Evolutionary conservation across 2,888 invertebrate genomes (phyloP).

Genomic region (Pterobdella sp.): DNA sequence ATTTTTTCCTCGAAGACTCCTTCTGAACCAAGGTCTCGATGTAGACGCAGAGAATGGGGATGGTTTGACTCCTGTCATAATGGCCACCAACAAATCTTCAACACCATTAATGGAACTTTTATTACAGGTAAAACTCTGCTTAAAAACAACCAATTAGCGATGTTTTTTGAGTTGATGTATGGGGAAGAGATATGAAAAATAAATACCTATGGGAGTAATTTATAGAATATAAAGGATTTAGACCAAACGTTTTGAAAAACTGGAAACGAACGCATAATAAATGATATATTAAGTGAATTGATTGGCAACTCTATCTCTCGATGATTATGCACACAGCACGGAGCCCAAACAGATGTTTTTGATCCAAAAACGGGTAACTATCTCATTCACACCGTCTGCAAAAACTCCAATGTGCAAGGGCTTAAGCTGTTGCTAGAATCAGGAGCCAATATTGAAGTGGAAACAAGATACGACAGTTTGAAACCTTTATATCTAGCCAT

Average conservation of each 20-base stretch:
- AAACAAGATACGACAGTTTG: constrained; percentile 35
- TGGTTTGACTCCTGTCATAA: constrained; percentile 35
- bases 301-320: too few species aligned
- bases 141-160: too few species aligned
- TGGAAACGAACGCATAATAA: too few species aligned
- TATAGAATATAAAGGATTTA: too few species aligned
- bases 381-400: constrained; percentile 39
- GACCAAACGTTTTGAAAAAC: too few species aligned
- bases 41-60: constrained; percentile 37
- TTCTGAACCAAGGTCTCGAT: constrained; percentile 36
- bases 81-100: constrained; percentile 35
- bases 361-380: constrained; percentile 35
- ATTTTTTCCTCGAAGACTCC: neutral
- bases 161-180: too few species aligned
- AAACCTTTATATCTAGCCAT: constrained; percentile 39
- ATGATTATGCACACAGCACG: constrained; percentile 20
- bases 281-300: too few species aligned
- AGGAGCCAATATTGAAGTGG: constrained; percentile 36
- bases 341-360: constrained; percentile 15
- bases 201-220: too few species aligned
- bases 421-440: constrained; percentile 34
- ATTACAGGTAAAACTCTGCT: constrained; percentile 31
- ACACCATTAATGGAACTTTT: constrained; percentile 32
- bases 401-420: constrained; percentile 35
- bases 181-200: too few species aligned